Conservation (phyloP, 2,113 vertebrate genomes). For the Cairina moschata region DNA sequence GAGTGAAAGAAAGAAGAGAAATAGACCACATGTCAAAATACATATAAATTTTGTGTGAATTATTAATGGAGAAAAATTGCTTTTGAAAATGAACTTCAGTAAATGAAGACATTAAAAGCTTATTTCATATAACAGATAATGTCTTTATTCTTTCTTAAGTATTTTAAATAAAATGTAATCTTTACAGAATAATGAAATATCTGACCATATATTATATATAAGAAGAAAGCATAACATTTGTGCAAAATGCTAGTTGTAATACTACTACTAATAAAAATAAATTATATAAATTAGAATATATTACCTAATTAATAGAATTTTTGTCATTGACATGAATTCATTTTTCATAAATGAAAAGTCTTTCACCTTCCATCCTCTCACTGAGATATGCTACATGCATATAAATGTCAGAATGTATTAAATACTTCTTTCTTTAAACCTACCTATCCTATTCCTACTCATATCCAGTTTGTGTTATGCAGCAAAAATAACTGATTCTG, state of each 20-base stretch:
- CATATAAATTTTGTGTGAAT: background rate
- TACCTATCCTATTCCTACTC: background rate
- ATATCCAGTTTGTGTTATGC: background rate
- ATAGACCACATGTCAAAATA: background rate
- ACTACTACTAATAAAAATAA: background rate
- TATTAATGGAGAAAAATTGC: background rate
- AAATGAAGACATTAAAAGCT: background rate
- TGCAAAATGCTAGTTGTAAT: background rate
- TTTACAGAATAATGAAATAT: background rate
- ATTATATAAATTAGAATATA: background rate
- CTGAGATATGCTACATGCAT: background rate
- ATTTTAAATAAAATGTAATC: background rate
- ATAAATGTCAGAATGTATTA: background rate
- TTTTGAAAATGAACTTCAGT: background rate
- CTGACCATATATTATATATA: background rate
- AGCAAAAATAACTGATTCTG: background rate
- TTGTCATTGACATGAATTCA: background rate
- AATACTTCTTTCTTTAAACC: background rate
- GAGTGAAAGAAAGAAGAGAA: background rate
- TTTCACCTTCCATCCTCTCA: background rate
- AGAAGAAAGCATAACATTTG: background rate
- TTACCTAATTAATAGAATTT: background rate
- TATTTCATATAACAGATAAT: background rate
- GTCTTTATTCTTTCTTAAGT: background rate
- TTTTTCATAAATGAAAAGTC: background rate